Conservation (phyloP, 2,113 vertebrate genomes). For the Saguinus imperator region DNA sequence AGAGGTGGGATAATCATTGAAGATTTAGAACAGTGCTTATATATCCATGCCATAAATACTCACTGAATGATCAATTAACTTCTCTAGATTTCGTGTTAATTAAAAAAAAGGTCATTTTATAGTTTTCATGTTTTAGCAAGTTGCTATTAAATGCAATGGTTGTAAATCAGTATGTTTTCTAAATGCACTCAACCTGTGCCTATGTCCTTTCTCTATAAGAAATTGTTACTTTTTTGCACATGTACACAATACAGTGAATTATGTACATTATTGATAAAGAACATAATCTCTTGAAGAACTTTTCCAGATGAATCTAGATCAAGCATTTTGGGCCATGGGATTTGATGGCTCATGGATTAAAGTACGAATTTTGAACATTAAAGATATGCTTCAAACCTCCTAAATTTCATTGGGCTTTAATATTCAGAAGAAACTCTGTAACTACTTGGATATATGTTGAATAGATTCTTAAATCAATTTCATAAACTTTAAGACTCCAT, state of each 20-base stretch:
- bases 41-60: background rate
- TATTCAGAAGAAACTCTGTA: conserved; percentile 35
- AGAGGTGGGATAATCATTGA: background rate
- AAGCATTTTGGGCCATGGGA: conserved; percentile 19
- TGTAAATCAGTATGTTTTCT: conserved; percentile 4
- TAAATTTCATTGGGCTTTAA: conserved; percentile 4
- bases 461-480: conserved; percentile 41
- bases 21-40: background rate
- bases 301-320: background rate
- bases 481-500: background rate
- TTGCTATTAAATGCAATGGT: background rate
- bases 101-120: conserved; percentile 18
- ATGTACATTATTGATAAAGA: conserved; percentile 43
- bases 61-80: background rate
- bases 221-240: conserved; percentile 10
- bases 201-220: conserved; percentile 3
- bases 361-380: conserved; percentile 13
- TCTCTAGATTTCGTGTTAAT: conserved; percentile 20
- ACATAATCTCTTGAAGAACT: background rate
- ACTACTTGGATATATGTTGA: background rate
- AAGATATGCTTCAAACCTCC: background rate
- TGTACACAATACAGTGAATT: background rate
- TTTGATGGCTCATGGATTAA: conserved; percentile 53
- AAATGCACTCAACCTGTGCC: background rate
- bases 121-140: background rate